phyloP scores from a whole-genome alignment of 1,140 invertebrate genomes.

The Vanessa atalanta region DNA sequence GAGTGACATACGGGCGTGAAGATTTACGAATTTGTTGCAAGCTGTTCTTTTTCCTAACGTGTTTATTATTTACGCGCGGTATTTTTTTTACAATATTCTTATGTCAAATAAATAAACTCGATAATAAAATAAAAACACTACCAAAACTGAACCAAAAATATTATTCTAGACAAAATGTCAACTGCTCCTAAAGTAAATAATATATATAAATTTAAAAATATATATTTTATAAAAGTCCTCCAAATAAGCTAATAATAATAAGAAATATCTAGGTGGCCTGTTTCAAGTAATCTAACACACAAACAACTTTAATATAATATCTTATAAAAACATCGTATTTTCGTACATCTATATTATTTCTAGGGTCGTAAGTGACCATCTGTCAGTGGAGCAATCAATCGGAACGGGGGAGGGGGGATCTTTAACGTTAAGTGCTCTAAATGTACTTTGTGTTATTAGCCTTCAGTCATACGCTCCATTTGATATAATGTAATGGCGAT shows the following conservation, averaged over 20 bases:
- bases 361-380: slow-evolving; percentile 41
- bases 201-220: too few relatives aligned
- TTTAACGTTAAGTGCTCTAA: slow-evolving; percentile 45
- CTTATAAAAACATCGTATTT: slow-evolving; percentile 25
- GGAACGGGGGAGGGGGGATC: slow-evolving; percentile 35
- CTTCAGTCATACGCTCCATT: slow-evolving; percentile 41
- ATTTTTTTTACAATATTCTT: neutral
- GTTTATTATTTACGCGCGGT: slow-evolving; percentile 1
- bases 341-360: slow-evolving; percentile 22
- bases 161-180: too few relatives aligned
- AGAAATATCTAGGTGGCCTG: neutral
- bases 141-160: too few relatives aligned
- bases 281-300: neutral
- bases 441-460: slow-evolving; percentile 49
- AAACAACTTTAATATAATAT: slow-evolving; percentile 12
- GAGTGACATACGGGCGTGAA: neutral
- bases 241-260: too few relatives aligned
- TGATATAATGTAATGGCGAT: slow-evolving; percentile 35
- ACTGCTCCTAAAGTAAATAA: too few relatives aligned
- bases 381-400: slow-evolving; percentile 45
- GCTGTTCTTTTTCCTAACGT: neutral
- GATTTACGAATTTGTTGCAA: slow-evolving; percentile 4
- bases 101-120: neutral
- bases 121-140: too few relatives aligned
- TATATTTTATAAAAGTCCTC: too few relatives aligned